Base-by-base conservation (phyloP, 2,113 vertebrate species). In the Dissostichus mawsoni region DNA sequence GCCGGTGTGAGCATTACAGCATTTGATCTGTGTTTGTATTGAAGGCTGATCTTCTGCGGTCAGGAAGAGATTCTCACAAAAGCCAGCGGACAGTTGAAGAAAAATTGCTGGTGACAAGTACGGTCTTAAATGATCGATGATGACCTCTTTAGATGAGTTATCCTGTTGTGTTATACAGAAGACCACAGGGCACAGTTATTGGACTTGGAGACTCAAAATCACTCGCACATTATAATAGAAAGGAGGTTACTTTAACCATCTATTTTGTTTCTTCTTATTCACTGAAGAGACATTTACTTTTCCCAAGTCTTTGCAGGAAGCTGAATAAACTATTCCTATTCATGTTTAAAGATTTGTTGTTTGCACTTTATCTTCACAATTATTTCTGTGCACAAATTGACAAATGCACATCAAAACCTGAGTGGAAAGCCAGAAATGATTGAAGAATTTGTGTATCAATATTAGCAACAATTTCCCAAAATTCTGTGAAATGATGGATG, bases 41-140 rank as follows among this genome's bases (percentile, higher is more conserved):
- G 69, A 79, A 76, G 84, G 74, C 64, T 80, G 78, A 87, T 87
- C 82, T 86, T 83, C 74, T 90, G 79, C 20, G 88, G 89, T 79
- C 6, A 17, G 78, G 57, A 45, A 68, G 59, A 53, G 74, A 77
- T 68, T 84, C 81, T 79, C 72, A 17, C 56, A 53, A 74, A 89
- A 76, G 69, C 74, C 77, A 75, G 36, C 0, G 69, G 73, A 76
- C 50, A 58, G 69, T 76, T 48, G 72, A 76, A 74, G 63, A 80
- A 69, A 90, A 85, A 85, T 70, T 36, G 1, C 86, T 75, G 86
- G 73, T 90, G 89, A 91, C 86, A 88, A 75, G 70, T 77, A 33
- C 51, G 55, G 72, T 81, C 16, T 82, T 52, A 82, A 83, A 89
- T 88, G 91, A 92, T 92, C 45, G 58, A 88, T 90, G 89, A 75